These are phyloP conservation scores for Drosophila melanica DNA, from an alignment of 1,140 invertebrate genomes.

Conservation along the genomic window DNA sequence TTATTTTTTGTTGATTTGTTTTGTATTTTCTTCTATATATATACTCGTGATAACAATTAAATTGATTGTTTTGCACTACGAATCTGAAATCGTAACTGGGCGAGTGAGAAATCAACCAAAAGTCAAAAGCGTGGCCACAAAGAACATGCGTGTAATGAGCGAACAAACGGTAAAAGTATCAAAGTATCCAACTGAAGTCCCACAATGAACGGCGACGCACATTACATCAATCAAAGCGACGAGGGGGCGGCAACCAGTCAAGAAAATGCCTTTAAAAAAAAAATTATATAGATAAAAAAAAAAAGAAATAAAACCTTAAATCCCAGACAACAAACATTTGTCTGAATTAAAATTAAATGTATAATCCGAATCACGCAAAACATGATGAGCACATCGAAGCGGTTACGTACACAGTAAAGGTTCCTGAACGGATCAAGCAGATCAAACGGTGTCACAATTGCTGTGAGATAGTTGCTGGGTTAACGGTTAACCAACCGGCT, in stretches of 20 bases:
- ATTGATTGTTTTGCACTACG: constrained; percentile 68
- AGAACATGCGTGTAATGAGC: constrained; percentile 70
- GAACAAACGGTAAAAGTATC: constrained; percentile 66
- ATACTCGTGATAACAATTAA: constrained; percentile 67
- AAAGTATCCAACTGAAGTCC: constrained; percentile 14
- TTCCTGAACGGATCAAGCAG: constrained; percentile 18
- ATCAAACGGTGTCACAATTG: constrained; percentile 5
- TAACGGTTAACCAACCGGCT: not conserved
- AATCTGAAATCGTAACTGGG: constrained; percentile 20
- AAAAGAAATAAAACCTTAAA: not conserved
- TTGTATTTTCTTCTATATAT: not conserved
- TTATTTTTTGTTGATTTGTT: constrained; percentile 28
- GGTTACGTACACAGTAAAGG: not conserved
- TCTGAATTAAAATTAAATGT: constrained; percentile 20
- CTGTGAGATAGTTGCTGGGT: constrained; percentile 5
- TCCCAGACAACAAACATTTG: constrained; percentile 19
- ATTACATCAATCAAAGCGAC: constrained; percentile 55
- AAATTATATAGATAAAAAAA: too few species aligned
- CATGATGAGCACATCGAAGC: constrained; percentile 4
- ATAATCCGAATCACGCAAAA: constrained; percentile 7
- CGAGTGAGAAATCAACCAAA: not conserved
- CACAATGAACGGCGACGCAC: constrained; percentile 8
- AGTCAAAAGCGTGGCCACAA: not conserved
- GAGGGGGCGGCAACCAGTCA: constrained; percentile 39
- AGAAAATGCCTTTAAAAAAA: constrained; percentile 12